phyloP scores from a whole-genome alignment of 1,140 invertebrate genomes.

The Lepidotrigona ventralis region DNA sequence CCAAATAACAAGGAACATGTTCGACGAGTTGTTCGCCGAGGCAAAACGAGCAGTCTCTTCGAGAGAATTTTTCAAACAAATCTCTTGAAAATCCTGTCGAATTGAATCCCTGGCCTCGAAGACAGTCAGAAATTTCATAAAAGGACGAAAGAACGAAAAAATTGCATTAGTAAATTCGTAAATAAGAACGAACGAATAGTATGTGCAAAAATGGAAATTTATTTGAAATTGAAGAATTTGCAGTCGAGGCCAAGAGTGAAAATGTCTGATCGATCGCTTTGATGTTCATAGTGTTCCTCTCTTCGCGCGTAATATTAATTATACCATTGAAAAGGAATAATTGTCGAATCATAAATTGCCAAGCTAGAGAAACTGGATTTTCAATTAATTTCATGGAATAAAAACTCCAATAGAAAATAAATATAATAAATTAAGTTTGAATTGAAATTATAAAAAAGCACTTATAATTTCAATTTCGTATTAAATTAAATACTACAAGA shows the following conservation, averaged over 20 bases:
- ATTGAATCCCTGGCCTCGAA: constrained; percentile 16
- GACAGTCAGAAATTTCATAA: neutral
- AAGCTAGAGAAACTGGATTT: too few species aligned
- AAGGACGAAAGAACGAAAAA: neutral
- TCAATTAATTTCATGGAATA: too few species aligned
- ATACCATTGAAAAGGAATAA: neutral
- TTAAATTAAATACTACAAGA: too few species aligned
- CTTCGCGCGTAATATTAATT: too few species aligned
- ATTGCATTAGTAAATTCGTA: neutral
- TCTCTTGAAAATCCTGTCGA: neutral
- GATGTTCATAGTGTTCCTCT: neutral
- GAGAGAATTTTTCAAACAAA: constrained; percentile 16
- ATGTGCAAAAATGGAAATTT: neutral
- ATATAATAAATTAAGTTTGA: too few species aligned
- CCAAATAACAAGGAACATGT: constrained; percentile 47
- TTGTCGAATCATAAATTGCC: neutral
- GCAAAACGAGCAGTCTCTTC: neutral
- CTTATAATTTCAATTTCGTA: too few species aligned
- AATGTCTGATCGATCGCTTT: constrained; percentile 2
- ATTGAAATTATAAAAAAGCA: too few species aligned
- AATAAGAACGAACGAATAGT: neutral
- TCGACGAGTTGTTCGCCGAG: neutral
- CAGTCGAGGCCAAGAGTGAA: constrained; percentile 18
- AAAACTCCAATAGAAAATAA: too few species aligned
- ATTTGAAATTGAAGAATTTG: neutral